Percentiles rank a stretch among this genome's conserved stretches.
Conservation (phyloP, 2,113 vertebrate genomes). For the Callopanchax toddi region DNA sequence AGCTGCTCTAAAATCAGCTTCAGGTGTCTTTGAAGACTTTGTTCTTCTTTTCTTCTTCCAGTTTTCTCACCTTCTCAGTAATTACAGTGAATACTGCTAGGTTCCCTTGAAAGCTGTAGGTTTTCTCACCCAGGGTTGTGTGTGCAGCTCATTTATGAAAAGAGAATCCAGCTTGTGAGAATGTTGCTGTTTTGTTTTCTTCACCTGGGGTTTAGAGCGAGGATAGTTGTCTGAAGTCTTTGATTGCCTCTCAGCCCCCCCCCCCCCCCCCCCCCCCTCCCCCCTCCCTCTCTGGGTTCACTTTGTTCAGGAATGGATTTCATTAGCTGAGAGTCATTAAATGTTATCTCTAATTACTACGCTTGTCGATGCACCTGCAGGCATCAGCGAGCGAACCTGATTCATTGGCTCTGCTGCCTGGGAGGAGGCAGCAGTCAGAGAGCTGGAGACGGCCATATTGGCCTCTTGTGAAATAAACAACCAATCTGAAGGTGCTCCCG, state of each 20-base stretch:
- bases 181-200: conserved; percentile 42
- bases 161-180: conserved; percentile 47
- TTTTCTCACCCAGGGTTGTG: conserved; percentile 33
- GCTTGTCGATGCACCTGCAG: conserved; percentile 90
- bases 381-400: conserved; percentile 85
- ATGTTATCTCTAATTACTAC: conserved; percentile 94
- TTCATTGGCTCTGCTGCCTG: conserved; percentile 72
- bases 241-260: conserved; percentile 7
- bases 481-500: conserved; percentile 34
- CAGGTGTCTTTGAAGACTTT: conserved; percentile 54
- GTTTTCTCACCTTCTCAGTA: conserved; percentile 52
- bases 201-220: conserved; percentile 44
- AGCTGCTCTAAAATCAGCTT: conserved; percentile 8
- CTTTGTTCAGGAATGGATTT: conserved; percentile 89
- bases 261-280: conserved; percentile 68
- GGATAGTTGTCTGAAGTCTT: conserved; percentile 41
- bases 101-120: too few species aligned
- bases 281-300: conserved; percentile 81
- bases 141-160: conserved; percentile 46
- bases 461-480: conserved; percentile 39
- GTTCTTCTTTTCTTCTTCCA: conserved; percentile 56
- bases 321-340: conserved; percentile 98
- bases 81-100: conserved; percentile 17
- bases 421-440: conserved; percentile 68
- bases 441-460: background rate